Evolutionary conservation across 2,797 vertebrate species (phyloP).

Genomic region (Mormyrops attenuatus): DNA sequence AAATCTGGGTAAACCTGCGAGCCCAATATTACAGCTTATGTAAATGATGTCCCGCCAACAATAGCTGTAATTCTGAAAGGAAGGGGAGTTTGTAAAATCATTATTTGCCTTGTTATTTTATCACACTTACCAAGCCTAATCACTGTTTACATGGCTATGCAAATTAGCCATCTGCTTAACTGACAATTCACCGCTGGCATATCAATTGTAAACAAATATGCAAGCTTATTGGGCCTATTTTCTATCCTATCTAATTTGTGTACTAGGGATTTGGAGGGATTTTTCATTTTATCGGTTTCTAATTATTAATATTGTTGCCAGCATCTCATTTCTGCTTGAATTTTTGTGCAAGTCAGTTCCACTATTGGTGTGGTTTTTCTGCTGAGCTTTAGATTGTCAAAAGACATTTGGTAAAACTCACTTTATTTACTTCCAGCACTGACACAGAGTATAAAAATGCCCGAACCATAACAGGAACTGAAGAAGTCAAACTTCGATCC

Average conservation of each 20-base stretch:
- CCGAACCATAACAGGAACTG: neutral
- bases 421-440: neutral
- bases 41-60: neutral
- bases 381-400: neutral
- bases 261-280: slow-evolving; percentile 16
- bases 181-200: slow-evolving; percentile 17
- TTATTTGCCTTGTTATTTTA: slow-evolving; percentile 26
- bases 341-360: neutral
- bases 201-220: slow-evolving; percentile 20
- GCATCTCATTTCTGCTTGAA: neutral
- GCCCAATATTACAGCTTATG: neutral
- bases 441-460: neutral
- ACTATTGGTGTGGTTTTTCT: neutral
- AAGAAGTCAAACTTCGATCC: neutral
- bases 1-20: neutral
- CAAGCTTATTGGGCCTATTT: slow-evolving; percentile 6
- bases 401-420: neutral
- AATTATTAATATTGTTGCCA: slow-evolving; percentile 16
- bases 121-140: slow-evolving; percentile 24
- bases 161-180: slow-evolving; percentile 25
- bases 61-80: slow-evolving; percentile 11
- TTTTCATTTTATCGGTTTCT: slow-evolving; percentile 16
- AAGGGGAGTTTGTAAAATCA: slow-evolving; percentile 16
- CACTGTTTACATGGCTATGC: slow-evolving; percentile 25
- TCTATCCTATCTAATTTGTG: slow-evolving; percentile 20